Percentiles rank a stretch among this genome's conserved stretches.
phyloP scores from a whole-genome alignment of 2,888 invertebrate genomes.

The Muschampia plurimacula region DNA sequence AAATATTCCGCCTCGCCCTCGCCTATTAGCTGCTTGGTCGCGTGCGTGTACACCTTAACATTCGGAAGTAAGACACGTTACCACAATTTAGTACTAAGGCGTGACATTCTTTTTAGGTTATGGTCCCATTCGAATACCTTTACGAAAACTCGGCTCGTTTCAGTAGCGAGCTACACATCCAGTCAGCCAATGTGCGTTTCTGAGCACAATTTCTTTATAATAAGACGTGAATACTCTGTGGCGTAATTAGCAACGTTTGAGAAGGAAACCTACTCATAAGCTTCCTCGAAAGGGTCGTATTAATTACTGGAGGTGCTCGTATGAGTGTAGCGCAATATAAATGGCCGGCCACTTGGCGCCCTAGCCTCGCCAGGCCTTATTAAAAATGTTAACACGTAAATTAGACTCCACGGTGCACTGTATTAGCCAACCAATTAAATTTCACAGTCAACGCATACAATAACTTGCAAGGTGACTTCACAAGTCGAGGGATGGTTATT shows the following conservation, averaged over 20 bases:
- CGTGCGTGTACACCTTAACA: slow-evolving; percentile 78
- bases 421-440: slow-evolving; percentile 84
- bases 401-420: slow-evolving; percentile 75
- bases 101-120: slow-evolving; percentile 68
- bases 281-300: slow-evolving; percentile 81
- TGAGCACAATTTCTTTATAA: slow-evolving; percentile 46
- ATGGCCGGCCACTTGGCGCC: slow-evolving; percentile 83
- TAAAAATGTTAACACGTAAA: slow-evolving; percentile 85
- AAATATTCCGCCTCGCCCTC: slow-evolving; percentile 80
- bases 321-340: slow-evolving; percentile 74
- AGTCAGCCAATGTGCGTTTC: slow-evolving; percentile 32
- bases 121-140: slow-evolving; percentile 60
- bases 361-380: slow-evolving; percentile 80
- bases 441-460: slow-evolving; percentile 72
- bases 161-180: not conserved
- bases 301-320: slow-evolving; percentile 82
- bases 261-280: slow-evolving; percentile 84
- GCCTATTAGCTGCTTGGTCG: slow-evolving; percentile 70
- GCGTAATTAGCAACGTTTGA: slow-evolving; percentile 81
- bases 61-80: slow-evolving; percentile 80
- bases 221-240: slow-evolving; percentile 63
- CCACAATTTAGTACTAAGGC: slow-evolving; percentile 72
- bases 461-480: slow-evolving; percentile 63
- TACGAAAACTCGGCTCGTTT: slow-evolving; percentile 42
- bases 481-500: slow-evolving; percentile 56